Evolutionary conservation across 2,888 invertebrate species (phyloP), one percentile per base, ranked within the genome.

Genomic region (Cerastoderma edule): DNA sequence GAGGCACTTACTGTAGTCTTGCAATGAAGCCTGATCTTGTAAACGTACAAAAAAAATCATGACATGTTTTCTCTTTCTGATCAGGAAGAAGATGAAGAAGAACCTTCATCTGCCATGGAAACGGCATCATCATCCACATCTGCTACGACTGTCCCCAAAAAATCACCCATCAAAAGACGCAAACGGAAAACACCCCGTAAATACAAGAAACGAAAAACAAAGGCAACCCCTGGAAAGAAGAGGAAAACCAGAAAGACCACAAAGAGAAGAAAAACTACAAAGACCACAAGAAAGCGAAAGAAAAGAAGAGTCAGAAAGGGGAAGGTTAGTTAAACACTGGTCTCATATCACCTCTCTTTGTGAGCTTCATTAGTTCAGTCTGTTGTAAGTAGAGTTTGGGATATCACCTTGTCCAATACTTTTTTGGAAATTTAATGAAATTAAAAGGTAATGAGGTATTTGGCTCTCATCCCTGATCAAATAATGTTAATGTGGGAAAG

Each of bases 171-270:
- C 16, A 54, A 32, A 27, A 83, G 72, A 46, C 24, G 22, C 10
- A 13, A 10, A 2, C 74, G 68, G 33, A 80, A 72, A 70, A 84
- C 72, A 54, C 70, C 77, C 28, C 78, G 79, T 24, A 83, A 79
- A 57, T 72, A 80, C 39, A 81, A 70, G 54, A 67, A 70, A 39
- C 77, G 79, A 64, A 79, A 83, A 73, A 81, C 78, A 33, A 83
- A 66, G 50, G 79, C 75, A 2, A 80, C 78, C 75, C 75, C 72
- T 44, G 79, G 68, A 56, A 80, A 69, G 44, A 80, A 63, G 68
- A 85, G 67, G 68, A 84, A 72, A 71, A 72, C 57, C 24, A 70
- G 65, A 56, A 75, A 33, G 50, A 75, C 63, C n/a, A 79, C 53
- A 35, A 70, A 64, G 50, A 69, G 66, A 66, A 78, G 28, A 53